Conservation (phyloP, 2,113 vertebrate genomes). For the Lepisosteus oculatus region DNA sequence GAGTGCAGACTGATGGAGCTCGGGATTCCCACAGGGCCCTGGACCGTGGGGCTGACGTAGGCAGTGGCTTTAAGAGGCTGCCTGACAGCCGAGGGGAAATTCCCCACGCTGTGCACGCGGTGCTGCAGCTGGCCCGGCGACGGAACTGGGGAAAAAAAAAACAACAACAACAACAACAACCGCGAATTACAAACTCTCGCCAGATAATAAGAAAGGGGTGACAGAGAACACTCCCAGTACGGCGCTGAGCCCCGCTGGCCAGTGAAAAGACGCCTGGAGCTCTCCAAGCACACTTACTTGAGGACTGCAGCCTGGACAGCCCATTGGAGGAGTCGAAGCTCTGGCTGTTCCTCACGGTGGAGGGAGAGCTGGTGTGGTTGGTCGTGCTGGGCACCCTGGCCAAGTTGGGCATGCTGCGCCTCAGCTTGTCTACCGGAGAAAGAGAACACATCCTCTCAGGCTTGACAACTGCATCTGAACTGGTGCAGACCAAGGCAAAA, state of each 20-base stretch:
- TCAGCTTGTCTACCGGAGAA: constrained; percentile 78
- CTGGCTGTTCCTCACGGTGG: constrained; percentile 86
- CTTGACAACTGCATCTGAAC: neutral
- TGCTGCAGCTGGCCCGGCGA: constrained; percentile 87
- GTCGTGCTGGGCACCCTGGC: constrained; percentile 77
- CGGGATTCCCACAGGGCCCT: constrained; percentile 69
- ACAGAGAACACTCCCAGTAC: no score
- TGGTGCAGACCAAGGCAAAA: no score
- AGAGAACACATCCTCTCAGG: constrained; percentile 24
- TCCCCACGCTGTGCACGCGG: constrained; percentile 86
- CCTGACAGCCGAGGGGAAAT: constrained; percentile 77
- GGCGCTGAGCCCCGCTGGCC: no score
- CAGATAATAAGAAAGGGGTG: neutral
- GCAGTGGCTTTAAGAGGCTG: constrained; percentile 91
- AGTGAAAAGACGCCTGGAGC: no score
- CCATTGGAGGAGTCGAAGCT: constrained; percentile 93
- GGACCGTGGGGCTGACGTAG: constrained; percentile 91
- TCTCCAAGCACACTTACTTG: constrained; percentile 70
- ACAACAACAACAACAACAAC: neutral
- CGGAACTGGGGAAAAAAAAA: constrained; percentile 69
- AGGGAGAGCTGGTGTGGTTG: constrained; percentile 61
- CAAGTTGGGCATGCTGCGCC: constrained; percentile 95
- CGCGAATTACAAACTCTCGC: no score
- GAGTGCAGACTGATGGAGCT: constrained; percentile 69
- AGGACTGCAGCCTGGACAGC: constrained; percentile 83